Conservation (phyloP, 2,113 vertebrate species). For the Charina bottae region DNA sequence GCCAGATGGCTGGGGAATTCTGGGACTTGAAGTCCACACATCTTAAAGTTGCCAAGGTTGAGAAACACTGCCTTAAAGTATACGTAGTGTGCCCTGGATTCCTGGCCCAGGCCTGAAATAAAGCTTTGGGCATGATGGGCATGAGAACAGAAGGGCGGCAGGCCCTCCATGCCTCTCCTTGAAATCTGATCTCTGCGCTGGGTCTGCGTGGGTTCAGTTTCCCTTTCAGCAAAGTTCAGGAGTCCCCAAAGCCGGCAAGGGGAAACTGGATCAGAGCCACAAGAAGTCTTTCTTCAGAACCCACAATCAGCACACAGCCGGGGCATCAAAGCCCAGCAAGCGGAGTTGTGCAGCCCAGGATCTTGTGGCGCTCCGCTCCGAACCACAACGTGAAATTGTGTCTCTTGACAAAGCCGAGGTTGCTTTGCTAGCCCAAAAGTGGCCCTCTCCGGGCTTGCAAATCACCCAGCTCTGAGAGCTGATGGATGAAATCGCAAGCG, state of each 20-base stretch:
- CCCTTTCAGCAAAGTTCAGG: background rate
- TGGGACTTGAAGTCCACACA: background rate
- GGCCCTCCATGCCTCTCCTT: background rate
- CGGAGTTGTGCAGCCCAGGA: background rate
- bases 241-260: background rate
- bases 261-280: background rate
- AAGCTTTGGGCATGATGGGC: background rate
- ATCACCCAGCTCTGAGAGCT: no score
- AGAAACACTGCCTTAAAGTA: background rate
- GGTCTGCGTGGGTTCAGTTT: background rate
- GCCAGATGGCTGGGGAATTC: no score
- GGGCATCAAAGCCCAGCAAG: no score
- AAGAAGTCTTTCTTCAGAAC: no score
- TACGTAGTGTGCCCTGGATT: background rate
- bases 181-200: background rate
- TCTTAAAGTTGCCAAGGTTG: background rate
- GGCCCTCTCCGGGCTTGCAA: no score
- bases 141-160: no score
- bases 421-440: no score
- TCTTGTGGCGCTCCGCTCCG: no score
- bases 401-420: no score
- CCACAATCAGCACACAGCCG: background rate
- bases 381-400: no score
- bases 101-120: background rate
- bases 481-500: background rate